phyloP scores from a whole-genome alignment of 2,113 vertebrate genomes.

The Xyliphius kryptos region DNA sequence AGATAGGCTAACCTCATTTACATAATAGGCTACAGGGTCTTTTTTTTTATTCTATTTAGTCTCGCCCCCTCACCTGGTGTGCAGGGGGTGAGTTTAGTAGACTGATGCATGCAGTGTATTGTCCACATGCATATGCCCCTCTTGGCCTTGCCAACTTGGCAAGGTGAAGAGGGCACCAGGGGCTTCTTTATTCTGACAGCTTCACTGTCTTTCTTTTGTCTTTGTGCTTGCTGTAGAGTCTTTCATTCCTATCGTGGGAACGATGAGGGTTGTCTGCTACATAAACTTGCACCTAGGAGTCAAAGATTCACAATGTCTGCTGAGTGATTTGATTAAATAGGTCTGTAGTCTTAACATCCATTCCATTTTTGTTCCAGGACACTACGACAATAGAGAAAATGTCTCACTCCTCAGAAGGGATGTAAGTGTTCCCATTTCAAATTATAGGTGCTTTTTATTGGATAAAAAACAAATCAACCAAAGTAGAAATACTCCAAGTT shows the following conservation, averaged over 20 bases:
- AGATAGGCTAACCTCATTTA: slow-evolving; percentile 32
- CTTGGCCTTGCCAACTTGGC: slow-evolving; percentile 45
- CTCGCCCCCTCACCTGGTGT: slow-evolving; percentile 40
- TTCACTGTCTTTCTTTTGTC: slow-evolving; percentile 40
- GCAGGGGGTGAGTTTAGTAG: slow-evolving; percentile 37
- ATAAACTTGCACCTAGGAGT: too few species aligned
- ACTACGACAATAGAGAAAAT: slow-evolving; percentile 94
- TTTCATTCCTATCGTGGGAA: too few species aligned
- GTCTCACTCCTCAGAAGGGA: slow-evolving; percentile 78
- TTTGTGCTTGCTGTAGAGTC: slow-evolving; percentile 23
- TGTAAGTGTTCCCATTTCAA: slow-evolving; percentile 67
- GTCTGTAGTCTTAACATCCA: too few species aligned
- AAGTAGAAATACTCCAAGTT: not conserved
- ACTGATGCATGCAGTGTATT: slow-evolving; percentile 36
- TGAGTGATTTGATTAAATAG: too few species aligned
- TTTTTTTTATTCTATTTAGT: slow-evolving; percentile 18
- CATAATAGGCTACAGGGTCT: slow-evolving; percentile 31
- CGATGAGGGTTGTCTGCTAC: too few species aligned
- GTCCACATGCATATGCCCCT: slow-evolving; percentile 44
- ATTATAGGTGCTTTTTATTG: not conserved
- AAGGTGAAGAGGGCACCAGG: slow-evolving; percentile 44
- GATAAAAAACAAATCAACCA: too few species aligned
- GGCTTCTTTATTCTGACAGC: slow-evolving; percentile 40
- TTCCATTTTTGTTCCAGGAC: slow-evolving; percentile 68
- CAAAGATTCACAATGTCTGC: too few species aligned